Evolutionary conservation across 2,113 vertebrate genomes (phyloP).

Genomic region (Synchiropus splendidus): DNA sequence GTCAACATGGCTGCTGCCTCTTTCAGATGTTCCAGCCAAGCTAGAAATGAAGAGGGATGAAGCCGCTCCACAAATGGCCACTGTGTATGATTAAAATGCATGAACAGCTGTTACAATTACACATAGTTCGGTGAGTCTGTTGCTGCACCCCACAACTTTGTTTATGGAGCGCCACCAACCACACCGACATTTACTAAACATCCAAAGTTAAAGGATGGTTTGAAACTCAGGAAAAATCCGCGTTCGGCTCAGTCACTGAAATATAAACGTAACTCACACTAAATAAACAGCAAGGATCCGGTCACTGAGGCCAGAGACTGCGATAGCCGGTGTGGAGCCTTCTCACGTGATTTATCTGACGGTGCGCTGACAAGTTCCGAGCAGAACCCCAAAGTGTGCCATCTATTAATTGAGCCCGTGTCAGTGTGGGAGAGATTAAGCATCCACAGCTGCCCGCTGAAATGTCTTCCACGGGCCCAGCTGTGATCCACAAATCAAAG

Average conservation of each 20-base stretch:
- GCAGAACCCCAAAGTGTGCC: slow-evolving; percentile 64
- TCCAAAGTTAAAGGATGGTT: no score
- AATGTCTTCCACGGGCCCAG: slow-evolving; percentile 51
- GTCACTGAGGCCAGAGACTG: slow-evolving; percentile 31
- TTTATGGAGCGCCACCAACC: neutral
- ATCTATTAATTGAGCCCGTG: slow-evolving; percentile 72
- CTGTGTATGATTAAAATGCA: slow-evolving; percentile 62
- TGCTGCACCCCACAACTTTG: slow-evolving; percentile 28
- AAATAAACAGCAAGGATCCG: slow-evolving; percentile 42
- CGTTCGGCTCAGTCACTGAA: neutral
- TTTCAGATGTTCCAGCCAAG: slow-evolving; percentile 40
- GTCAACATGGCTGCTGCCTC: slow-evolving; percentile 29
- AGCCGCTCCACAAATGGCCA: slow-evolving; percentile 47
- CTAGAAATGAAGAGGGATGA: slow-evolving; percentile 59
- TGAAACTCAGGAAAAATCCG: slow-evolving; percentile 5
- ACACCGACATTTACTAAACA: no score
- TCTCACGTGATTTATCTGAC: slow-evolving; percentile 65
- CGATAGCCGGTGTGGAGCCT: slow-evolving; percentile 52
- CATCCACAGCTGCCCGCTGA: slow-evolving; percentile 65
- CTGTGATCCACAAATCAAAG: slow-evolving; percentile 67
- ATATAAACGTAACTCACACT: slow-evolving; percentile 15
- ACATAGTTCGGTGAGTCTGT: slow-evolving; percentile 37
- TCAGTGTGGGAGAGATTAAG: slow-evolving; percentile 70
- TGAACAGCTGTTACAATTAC: slow-evolving; percentile 63
- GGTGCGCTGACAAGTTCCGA: slow-evolving; percentile 63